Percentiles rank a stretch among this genome's conserved stretches.
phyloP scores from a whole-genome alignment of 2,888 invertebrate species.

The Hydrotaea cyrtoneurina region DNA sequence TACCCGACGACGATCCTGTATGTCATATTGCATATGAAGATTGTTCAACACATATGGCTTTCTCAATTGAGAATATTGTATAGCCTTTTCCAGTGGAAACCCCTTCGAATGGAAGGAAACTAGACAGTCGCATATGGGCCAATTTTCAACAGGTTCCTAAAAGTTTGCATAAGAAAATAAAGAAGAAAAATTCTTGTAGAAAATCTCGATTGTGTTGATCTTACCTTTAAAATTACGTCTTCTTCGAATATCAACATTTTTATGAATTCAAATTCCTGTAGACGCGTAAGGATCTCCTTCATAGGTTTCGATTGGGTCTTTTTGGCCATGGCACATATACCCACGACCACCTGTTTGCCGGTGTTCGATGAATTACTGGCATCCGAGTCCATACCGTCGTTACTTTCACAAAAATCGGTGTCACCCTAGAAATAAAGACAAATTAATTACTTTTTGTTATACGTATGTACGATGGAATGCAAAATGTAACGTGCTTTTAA shows the following conservation, averaged over 20 bases:
- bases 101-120: constrained; percentile 99
- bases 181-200: constrained; percentile 13
- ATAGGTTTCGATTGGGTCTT: constrained; percentile 99
- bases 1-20: constrained; percentile 96
- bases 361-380: constrained; percentile 82
- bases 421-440: constrained; percentile 83
- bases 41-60: constrained; percentile 99
- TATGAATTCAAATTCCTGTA: constrained; percentile 98
- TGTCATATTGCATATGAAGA: constrained; percentile 98
- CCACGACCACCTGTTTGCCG: constrained; percentile 96
- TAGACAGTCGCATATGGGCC: constrained; percentile 98
- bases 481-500: background rate
- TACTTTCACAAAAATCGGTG: constrained; percentile 87
- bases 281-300: constrained; percentile 97
- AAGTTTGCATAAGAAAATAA: constrained; percentile 36
- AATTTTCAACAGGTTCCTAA: constrained; percentile 95
- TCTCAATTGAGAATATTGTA: constrained; percentile 95
- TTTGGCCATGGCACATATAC: constrained; percentile 99
- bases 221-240: constrained; percentile 95
- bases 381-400: constrained; percentile 83
- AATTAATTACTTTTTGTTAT: no score
- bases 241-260: constrained; percentile 97
- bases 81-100: constrained; percentile 98
- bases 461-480: background rate
- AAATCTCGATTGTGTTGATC: background rate